Evolutionary conservation across 2,797 vertebrate genomes (phyloP).

Genomic region (Taeniopygia guttata): DNA sequence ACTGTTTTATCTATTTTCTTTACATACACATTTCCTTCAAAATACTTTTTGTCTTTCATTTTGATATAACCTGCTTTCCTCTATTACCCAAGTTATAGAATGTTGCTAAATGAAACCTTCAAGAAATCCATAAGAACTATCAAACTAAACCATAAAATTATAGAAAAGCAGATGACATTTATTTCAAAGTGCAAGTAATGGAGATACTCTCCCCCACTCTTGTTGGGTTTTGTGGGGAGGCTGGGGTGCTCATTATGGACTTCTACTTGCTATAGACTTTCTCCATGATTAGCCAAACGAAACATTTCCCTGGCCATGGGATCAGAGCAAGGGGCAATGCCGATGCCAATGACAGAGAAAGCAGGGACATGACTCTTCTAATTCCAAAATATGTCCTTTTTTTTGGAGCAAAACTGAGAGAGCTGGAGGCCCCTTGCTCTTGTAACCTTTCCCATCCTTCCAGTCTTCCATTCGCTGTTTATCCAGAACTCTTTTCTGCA

Average conservation of each 20-base stretch:
- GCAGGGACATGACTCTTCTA: not conserved
- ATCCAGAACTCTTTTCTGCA: not conserved
- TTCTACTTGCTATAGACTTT: not conserved
- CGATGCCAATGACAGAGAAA: not conserved
- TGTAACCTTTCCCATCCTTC: not conserved
- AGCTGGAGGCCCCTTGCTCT: not conserved
- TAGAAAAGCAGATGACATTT: not conserved
- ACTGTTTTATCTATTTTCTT: not conserved
- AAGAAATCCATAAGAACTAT: not conserved
- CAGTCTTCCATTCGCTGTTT: not conserved
- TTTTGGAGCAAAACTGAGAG: not conserved
- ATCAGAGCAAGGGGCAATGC: not conserved
- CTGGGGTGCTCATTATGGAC: accelerated
- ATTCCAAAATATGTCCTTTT: not conserved
- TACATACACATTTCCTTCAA: not conserved
- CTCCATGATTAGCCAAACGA: not conserved
- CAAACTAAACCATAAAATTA: not conserved
- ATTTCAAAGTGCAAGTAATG: not conserved
- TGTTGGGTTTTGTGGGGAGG: not conserved
- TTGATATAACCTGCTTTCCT: not conserved
- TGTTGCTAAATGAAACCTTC: not conserved
- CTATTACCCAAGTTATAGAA: not conserved
- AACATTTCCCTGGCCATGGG: not conserved
- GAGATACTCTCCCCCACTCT: not conserved
- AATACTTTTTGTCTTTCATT: not conserved